Base-by-base conservation (phyloP, 2,888 invertebrate species). In the Epirrita christyi region DNA sequence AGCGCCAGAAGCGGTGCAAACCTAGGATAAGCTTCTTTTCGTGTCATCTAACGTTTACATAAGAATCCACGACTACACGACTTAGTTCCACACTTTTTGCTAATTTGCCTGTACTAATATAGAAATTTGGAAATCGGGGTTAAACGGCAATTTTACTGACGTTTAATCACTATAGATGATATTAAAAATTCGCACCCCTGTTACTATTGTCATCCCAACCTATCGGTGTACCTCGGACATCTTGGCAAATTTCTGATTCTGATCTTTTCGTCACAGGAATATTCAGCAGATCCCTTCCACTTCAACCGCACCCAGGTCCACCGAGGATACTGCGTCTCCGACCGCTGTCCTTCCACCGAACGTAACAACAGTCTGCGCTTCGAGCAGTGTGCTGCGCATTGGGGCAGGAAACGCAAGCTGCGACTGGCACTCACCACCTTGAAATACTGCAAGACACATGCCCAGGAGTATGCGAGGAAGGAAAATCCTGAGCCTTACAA, bases 321-420 rank as follows among this genome's bases (percentile, higher is more conserved):
- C 64, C 84, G 88, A 11, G 87, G 87, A 3, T 84, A 85, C 75
- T 88, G 87, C 74, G 76, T 87, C 32, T 81, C 80, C 59, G 64
- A 78, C 10, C 80, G 85, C 21, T 86, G 88, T 55, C 73, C 75
- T 1, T 61, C 70, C 0, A 46, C 72, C 2, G 74, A 73, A 42
- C 67, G 70, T 36, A 81, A 80, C 65, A 47, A 59, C 13, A 66
- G 76, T 4, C 69, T 67, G 0, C 80, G 81, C 59, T 86, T 85
- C 73, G 81, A 86, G 67, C 74, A 59, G 5, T 83, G 86, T 67
- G 78, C 76, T 3, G 57, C 71, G 13, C 68, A 63, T 4, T 77
- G 78, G 74, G 79, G 78, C 0, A 59, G 70, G 0, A 60, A 64
- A 15, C 68, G 67, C 0, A 72, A 69, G 0, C 67, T 83, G 32